Base-by-base conservation (phyloP, 2,888 invertebrate species). In the Galeopsomyia nigrocyanea region DNA sequence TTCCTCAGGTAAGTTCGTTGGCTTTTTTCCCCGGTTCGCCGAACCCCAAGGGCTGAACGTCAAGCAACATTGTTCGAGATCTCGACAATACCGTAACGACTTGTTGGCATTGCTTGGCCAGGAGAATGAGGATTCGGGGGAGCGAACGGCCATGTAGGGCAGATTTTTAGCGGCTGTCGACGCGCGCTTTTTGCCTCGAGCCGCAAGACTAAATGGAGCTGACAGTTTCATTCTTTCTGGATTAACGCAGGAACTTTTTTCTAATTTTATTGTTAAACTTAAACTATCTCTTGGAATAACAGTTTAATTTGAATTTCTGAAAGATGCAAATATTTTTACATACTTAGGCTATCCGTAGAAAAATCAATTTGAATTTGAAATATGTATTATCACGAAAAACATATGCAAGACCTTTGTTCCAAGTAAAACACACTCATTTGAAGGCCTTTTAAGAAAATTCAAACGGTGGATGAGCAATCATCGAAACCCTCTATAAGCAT, bases 11-110 rank as follows among this genome's bases (percentile, higher is more conserved):
- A 47, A 58, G 63, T 64, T 64, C 53, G 67, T 50, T 69, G 70
- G 60, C 64, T 71, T 39, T 67, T 71, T 68, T 49, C 47, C 22
- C 17, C 39, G 39, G 22, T 56, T 49, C 49, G 46, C 47, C 7
- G 46, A 26, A 17, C 19, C 39, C 39, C 39, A 10, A 39, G 39
- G 39, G 13, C 39, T 10, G 39, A 7, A 56, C n/a, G 67, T 7
- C 10, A 5, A 6, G 26, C n/a, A 19, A 26, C 46, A 69, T 53
- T 63, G 62, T 53, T 64, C 62, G 19, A 5, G 26, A 16, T 19
- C 26, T 1, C 39, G 60, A 65, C 68, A 73, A 65, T 56, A 51
- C 56, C 22, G 62, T 58, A 63, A 70, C 63, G 74, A 70, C 70
- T 63, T 63, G 74, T 67, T 67, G 58, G 63, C 26, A 61, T 22